A percentile compares a stretch with the other conserved stretches of the same genome.
Conservation (phyloP, 2,888 invertebrate genomes). For the Micoletzkya japonica region DNA sequence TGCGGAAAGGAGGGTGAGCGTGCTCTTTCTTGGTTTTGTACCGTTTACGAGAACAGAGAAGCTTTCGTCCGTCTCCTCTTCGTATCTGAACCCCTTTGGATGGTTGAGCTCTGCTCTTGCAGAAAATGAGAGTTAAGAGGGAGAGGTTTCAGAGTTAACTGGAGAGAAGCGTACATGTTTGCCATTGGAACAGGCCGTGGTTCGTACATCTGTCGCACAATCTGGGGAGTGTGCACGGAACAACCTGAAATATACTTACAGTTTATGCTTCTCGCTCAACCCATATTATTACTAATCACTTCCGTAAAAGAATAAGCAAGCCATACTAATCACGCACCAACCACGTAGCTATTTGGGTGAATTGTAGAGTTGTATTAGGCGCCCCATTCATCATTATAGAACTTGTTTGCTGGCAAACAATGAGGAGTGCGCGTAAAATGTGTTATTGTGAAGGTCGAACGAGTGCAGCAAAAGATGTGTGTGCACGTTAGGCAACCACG, state of each 20-base stretch:
- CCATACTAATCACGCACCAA: too few species aligned
- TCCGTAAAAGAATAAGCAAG: too few species aligned
- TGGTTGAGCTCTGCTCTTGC: too few species aligned
- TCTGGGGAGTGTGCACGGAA: constrained; percentile 15
- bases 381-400: too few species aligned
- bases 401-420: too few species aligned
- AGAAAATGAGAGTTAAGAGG: too few species aligned
- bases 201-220: constrained; percentile 24
- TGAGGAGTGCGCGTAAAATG: too few species aligned
- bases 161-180: constrained; percentile 5
- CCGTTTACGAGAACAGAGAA: neutral
- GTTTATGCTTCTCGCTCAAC: too few species aligned
- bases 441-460: neutral
- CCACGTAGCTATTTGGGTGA: too few species aligned
- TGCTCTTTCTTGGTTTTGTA: neutral
- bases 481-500: too few species aligned
- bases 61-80: neutral
- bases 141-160: neutral
- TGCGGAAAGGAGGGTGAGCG: constrained; percentile 3
- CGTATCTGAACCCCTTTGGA: constrained; percentile 13
- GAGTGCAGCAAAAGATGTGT: neutral
- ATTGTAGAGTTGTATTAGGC: too few species aligned
- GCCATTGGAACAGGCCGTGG: constrained; percentile 4
- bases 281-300: too few species aligned
- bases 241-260: constrained; percentile 1